These are phyloP conservation scores for Jaculus jaculus DNA, from an alignment of 2,113 vertebrate species.

Conservation along the genomic window DNA sequence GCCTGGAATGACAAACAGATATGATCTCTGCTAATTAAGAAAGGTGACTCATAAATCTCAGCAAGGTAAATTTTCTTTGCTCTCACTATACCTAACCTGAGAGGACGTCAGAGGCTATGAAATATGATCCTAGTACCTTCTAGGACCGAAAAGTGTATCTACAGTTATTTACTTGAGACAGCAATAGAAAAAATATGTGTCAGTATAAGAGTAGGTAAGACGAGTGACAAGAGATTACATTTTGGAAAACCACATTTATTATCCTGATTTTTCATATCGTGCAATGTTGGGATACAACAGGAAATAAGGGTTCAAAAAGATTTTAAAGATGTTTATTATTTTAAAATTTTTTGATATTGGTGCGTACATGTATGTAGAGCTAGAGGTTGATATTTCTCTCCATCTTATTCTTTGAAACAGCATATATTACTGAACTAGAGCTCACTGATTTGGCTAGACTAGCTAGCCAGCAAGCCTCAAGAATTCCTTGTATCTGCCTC, in stretches of 20 bases:
- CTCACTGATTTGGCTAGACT: no score
- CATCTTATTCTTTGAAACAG: no score
- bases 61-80: neutral
- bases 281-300: neutral
- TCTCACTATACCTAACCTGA: neutral
- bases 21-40: neutral
- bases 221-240: neutral
- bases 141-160: neutral
- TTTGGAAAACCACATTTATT: neutral
- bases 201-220: neutral
- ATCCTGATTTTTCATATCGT: neutral
- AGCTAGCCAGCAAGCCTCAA: no score
- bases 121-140: neutral
- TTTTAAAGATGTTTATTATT: neutral
- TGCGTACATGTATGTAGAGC: no score
- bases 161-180: neutral
- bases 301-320: neutral
- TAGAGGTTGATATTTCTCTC: no score
- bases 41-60: neutral
- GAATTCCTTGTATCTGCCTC: no score
- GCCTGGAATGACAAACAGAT: neutral
- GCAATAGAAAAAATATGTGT: neutral
- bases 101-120: neutral
- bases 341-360: no score
- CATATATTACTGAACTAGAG: no score